phyloP scores from a whole-genome alignment of 1,140 invertebrate genomes.

The Wasmannia auropunctata region DNA sequence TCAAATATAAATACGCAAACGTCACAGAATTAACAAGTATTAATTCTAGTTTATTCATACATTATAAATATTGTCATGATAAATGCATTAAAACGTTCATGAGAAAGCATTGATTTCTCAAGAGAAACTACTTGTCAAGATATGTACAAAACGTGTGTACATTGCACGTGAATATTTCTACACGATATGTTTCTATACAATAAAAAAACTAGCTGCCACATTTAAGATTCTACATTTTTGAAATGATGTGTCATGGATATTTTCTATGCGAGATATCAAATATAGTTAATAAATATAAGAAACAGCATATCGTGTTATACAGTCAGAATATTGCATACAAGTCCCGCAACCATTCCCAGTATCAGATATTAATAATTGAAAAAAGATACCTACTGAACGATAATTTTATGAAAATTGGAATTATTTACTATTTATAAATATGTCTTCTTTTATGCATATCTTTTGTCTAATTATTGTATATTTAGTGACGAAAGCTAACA shows the following conservation, averaged over 20 bases:
- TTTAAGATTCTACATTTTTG: background rate
- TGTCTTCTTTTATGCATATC: background rate
- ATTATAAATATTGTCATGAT: background rate
- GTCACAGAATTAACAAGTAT: background rate
- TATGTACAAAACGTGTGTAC: constrained; percentile 36
- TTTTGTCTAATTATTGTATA: background rate
- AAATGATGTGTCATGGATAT: background rate
- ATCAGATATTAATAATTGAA: constrained; percentile 9
- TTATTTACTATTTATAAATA: constrained; percentile 8
- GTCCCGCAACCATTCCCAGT: constrained; percentile 67
- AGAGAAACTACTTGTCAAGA: background rate
- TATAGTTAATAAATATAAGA: constrained; percentile 57
- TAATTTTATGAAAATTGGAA: constrained; percentile 14
- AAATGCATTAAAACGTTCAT: background rate
- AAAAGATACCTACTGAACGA: background rate
- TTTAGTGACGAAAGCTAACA: background rate
- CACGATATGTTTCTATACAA: background rate
- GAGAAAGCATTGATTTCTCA: background rate
- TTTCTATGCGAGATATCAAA: background rate
- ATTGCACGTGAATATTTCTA: background rate
- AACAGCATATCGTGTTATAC: constrained; percentile 55
- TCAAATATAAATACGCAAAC: constrained; percentile 56
- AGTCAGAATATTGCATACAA: constrained; percentile 68
- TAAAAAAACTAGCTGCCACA: background rate
- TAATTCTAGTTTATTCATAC: constrained; percentile 24